A percentile compares a stretch with the other conserved stretches of the same genome.
Evolutionary conservation across 92 coral and sea anemone species (phyloP).

Genomic region (Umimayanthus kanabou): DNA sequence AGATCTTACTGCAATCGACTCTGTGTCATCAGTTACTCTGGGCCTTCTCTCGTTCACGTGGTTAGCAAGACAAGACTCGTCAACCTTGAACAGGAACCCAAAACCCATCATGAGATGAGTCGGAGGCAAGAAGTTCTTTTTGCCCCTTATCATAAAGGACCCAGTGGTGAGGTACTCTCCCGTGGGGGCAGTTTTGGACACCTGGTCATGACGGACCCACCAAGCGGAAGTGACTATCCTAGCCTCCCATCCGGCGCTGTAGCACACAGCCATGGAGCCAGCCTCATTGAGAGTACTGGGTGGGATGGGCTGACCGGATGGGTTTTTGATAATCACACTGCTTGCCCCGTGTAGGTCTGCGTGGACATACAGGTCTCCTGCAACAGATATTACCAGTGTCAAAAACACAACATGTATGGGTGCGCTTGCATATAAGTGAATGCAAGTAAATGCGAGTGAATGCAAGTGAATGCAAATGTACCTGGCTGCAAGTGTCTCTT

Average conservation of each 20-base stretch:
- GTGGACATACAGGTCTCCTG: conserved; percentile 94
- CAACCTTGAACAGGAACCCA: conserved; percentile 85
- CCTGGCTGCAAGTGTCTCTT: conserved; percentile 90
- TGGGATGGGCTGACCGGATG: conserved; percentile 75
- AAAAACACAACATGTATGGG: too few species aligned
- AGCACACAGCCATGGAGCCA: conserved; percentile 93
- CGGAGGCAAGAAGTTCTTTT: conserved; percentile 96
- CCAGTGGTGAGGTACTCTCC: conserved; percentile 99
- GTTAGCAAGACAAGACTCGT: conserved; percentile 80
- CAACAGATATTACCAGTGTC: background rate
- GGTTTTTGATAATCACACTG: conserved; percentile 88
- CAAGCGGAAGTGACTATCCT: conserved; percentile 93
- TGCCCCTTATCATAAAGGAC: conserved; percentile 97
- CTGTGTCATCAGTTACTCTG: conserved; percentile 73
- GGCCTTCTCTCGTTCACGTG: conserved; percentile 87
- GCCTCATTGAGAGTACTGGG: conserved; percentile 97
- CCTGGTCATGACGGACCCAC: conserved; percentile 99
- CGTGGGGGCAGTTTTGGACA: conserved; percentile 98
- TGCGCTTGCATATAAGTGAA: background rate
- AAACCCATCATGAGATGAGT: conserved; percentile 95
- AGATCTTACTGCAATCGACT: conserved; percentile 52
- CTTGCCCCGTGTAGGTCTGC: conserved; percentile 97
- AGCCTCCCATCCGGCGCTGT: conserved; percentile 91
- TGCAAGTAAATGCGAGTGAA: background rate
- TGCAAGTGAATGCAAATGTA: conserved; percentile 7